A percentile compares a stretch with the other conserved stretches of the same genome.
phyloP scores from a whole-genome alignment of 2,797 vertebrate genomes.

The Enteromius radiatus region DNA sequence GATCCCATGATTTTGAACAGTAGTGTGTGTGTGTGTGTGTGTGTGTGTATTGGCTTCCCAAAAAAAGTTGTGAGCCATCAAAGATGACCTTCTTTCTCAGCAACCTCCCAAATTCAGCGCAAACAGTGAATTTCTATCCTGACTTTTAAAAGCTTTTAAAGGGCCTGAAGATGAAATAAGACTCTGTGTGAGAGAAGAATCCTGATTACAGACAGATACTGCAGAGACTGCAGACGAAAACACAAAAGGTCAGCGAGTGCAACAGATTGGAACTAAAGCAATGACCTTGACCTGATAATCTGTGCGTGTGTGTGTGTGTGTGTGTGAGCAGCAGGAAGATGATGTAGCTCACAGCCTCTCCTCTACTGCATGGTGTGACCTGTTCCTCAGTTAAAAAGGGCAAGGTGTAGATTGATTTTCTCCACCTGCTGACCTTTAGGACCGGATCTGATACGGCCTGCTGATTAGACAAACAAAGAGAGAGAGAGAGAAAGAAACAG shows the following conservation, averaged over 20 bases:
- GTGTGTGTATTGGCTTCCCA: no score
- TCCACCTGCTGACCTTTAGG: slow-evolving; percentile 67
- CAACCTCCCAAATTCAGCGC: slow-evolving; percentile 8
- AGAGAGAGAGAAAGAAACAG: slow-evolving; percentile 14
- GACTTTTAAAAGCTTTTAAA: slow-evolving; percentile 49
- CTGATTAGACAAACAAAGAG: slow-evolving; percentile 41
- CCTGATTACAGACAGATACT: slow-evolving; percentile 35
- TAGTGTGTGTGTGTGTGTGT: no score
- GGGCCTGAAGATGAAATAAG: slow-evolving; percentile 46
- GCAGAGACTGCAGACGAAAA: slow-evolving; percentile 32
- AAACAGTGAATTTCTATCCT: slow-evolving; percentile 40
- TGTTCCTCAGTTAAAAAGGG: slow-evolving; percentile 64
- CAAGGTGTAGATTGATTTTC: slow-evolving; percentile 67
- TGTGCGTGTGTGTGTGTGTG: neutral
- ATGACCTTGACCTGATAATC: slow-evolving; percentile 19
- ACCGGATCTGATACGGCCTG: slow-evolving; percentile 45
- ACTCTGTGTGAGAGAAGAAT: slow-evolving; percentile 21
- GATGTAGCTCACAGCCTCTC: slow-evolving; percentile 28
- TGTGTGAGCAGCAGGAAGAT: slow-evolving; percentile 5
- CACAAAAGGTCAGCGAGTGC: slow-evolving; percentile 21
- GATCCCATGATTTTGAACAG: no score
- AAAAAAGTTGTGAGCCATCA: neutral
- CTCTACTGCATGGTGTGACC: slow-evolving; percentile 65
- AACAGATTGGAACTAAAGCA: slow-evolving; percentile 37
- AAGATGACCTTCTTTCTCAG: slow-evolving; percentile 34